Evolutionary conservation across 1,140 invertebrate species (phyloP).

Genomic region (Brachionus plicatilis): DNA sequence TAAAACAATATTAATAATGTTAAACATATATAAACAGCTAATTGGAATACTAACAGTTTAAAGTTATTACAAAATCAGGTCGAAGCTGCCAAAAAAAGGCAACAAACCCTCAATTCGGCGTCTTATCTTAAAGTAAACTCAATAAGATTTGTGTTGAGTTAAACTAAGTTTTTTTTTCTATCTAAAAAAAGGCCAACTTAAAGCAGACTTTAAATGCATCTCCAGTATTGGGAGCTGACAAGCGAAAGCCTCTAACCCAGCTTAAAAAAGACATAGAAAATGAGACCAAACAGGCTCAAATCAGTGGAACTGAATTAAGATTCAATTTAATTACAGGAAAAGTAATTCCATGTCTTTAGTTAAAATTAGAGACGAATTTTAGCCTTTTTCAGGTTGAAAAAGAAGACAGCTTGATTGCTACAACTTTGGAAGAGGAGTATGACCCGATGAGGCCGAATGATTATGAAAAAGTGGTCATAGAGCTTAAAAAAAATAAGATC

Average conservation of each 20-base stretch:
- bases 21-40: constrained; percentile 37
- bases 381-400: constrained; percentile 8
- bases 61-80: constrained; percentile 38
- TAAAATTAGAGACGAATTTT: not conserved
- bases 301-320: not conserved
- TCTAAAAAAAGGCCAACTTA: not conserved
- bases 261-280: not conserved
- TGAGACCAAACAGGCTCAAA: not conserved
- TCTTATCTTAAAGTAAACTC: not conserved
- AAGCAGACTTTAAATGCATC: not conserved
- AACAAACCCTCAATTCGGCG: not conserved
- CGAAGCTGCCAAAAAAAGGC: constrained; percentile 12
- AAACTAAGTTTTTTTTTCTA: too few species aligned
- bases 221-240: not conserved
- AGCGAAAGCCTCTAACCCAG: not conserved
- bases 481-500: not conserved
- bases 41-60: constrained; percentile 35
- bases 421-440: constrained; percentile 27
- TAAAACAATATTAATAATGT: not conserved
- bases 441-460: constrained; percentile 40
- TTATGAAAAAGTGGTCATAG: constrained; percentile 37
- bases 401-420: not conserved
- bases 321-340: constrained; percentile 35
- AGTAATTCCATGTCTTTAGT: not conserved
- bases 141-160: too few species aligned